phyloP scores from a whole-genome alignment of 2,888 invertebrate species.

The Drosophila cognata region DNA sequence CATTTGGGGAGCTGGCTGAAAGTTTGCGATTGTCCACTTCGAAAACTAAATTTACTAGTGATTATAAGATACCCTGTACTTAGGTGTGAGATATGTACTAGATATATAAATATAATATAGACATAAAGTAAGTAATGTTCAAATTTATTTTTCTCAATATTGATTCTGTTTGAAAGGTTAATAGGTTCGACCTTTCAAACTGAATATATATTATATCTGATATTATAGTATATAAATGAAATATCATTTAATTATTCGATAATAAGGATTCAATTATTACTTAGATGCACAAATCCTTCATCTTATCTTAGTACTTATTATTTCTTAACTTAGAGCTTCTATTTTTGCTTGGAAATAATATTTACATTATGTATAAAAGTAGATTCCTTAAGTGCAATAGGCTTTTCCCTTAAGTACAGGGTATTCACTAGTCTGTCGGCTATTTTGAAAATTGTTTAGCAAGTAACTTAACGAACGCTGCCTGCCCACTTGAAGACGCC shows the following conservation, averaged over 20 bases:
- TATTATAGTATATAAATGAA: background rate
- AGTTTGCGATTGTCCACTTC: constrained; percentile 32
- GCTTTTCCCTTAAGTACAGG: background rate
- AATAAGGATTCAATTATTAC: background rate
- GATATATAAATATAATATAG: background rate
- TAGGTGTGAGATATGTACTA: background rate
- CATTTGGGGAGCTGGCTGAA: constrained; percentile 51
- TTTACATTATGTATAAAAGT: background rate
- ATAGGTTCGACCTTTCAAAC: background rate
- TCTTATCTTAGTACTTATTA: background rate
- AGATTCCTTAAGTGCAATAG: too few species aligned
- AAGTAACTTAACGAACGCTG: constrained; percentile 13
- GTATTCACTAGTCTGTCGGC: background rate
- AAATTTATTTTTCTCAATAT: too few species aligned
- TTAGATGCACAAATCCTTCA: background rate
- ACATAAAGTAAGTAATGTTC: background rate
- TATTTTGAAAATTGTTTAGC: constrained; percentile 6
- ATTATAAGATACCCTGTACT: constrained; percentile 8
- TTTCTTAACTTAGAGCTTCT: background rate
- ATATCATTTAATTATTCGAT: background rate
- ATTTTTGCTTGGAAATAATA: background rate
- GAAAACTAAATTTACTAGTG: constrained; percentile 2
- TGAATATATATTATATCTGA: background rate
- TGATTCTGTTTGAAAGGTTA: background rate
- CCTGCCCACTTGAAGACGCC: constrained; percentile 36